phyloP scores from a whole-genome alignment of 2,888 invertebrate species.

The Diarsia mendica region DNA sequence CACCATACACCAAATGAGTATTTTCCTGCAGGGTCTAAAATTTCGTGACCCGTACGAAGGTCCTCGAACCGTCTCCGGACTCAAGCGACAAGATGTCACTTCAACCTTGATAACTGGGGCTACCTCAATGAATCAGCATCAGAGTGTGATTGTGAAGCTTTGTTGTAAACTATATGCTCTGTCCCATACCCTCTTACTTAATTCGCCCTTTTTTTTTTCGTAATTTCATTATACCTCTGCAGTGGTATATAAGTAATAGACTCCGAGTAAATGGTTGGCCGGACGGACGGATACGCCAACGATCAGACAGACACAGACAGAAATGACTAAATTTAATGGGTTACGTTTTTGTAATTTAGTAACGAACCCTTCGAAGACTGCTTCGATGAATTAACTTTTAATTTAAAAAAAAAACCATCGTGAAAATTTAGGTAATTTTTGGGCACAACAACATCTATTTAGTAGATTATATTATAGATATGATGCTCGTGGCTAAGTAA shows the following conservation, averaged over 20 bases:
- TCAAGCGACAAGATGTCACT: no score
- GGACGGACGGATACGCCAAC: neutral
- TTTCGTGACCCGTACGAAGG: no score
- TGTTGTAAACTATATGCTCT: no score
- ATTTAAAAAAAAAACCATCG: neutral
- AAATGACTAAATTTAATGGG: neutral
- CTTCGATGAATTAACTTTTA: neutral
- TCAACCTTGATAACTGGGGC: no score
- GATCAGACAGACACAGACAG: neutral
- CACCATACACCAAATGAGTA: no score
- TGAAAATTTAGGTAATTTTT: neutral
- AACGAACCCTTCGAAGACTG: neutral
- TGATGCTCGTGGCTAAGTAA: no score
- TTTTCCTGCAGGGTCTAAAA: no score
- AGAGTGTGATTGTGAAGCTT: no score
- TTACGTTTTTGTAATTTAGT: neutral
- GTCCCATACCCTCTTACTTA: no score
- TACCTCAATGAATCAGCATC: no score
- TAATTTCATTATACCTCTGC: neutral
- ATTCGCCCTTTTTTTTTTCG: no score
- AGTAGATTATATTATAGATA: neutral
- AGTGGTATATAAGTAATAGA: neutral
- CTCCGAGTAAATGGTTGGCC: neutral
- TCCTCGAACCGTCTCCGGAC: no score
- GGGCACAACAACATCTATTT: neutral